Base-by-base conservation (phyloP, 1,140 invertebrate genomes). In the Pseudomyrmex concolor region DNA sequence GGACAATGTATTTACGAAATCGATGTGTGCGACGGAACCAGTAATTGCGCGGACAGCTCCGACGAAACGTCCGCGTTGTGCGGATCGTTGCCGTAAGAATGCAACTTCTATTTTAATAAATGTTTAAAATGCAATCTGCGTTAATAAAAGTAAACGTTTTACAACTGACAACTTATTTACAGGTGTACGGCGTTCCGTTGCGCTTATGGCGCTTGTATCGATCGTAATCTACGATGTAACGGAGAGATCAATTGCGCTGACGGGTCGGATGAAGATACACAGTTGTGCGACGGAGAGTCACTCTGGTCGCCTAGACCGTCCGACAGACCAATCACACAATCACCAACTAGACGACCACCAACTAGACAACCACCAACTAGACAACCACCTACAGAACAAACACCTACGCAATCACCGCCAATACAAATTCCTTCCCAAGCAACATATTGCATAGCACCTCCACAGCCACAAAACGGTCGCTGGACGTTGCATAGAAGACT, bases 211-310 rank as follows among this genome's bases (percentile, higher is more conserved):
- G 95, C 94, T 8, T 97, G 96, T 85, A 95, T 97, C 8, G 91
- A 94, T 15, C 92, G 92, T 2, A 90, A 95, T 76, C 85, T 93
- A 3, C 94, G 93, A 55, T 96, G 96, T 86, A 94, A 97, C 89
- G 94, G 94, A 1, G 85, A 91, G 5, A 84, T 70, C 43, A 94
- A 97, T 80, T 97, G 97, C 90, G 90, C 90, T 0, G 96, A 97
- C 92, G 95, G 95, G 10, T 96, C 97, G 0, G 97, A 98, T 91
- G 97, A 97, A 83, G 86, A 91, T 87, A 73, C 81, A 12, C 2
- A n/a, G 25, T 34, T 89, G 3, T 94, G 93, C 70, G 7, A 10
- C 22, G 51, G 9, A 72, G 62, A 17, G 62, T 17, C 12, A 51
- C 8, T 34, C 34, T 34, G 34, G 34, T 7, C 34, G 34, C 5